A percentile compares a stretch with the other conserved stretches of the same genome.
phyloP scores from a whole-genome alignment of 2,113 vertebrate genomes.

The Paracanthobrama guichenoti region DNA sequence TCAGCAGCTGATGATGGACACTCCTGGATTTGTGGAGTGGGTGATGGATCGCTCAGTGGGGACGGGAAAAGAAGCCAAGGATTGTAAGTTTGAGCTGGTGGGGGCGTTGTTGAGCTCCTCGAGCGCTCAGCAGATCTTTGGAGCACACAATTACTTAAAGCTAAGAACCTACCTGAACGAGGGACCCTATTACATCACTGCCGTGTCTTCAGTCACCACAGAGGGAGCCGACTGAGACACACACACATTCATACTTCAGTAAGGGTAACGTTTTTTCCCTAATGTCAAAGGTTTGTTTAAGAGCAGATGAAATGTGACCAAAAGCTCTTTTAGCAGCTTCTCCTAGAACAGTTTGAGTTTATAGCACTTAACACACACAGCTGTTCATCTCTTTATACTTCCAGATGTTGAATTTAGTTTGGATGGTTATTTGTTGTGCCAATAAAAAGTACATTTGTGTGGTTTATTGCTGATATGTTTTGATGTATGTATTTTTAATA shows the following conservation, averaged over 20 bases:
- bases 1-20: slow-evolving; percentile 88
- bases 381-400: not conserved
- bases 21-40: slow-evolving; percentile 93
- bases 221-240: slow-evolving; percentile 85
- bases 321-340: not conserved
- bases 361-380: not conserved
- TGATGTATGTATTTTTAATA: not conserved
- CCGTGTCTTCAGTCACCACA: slow-evolving; percentile 82
- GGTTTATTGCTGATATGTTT: not conserved
- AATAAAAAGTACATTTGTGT: not conserved
- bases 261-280: not conserved
- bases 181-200: slow-evolving; percentile 89
- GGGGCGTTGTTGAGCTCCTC: slow-evolving; percentile 85
- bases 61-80: slow-evolving; percentile 88
- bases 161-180: slow-evolving; percentile 87
- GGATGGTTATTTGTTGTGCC: not conserved
- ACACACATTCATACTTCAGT: not conserved
- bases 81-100: slow-evolving; percentile 93
- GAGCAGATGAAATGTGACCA: not conserved
- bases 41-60: slow-evolving; percentile 88
- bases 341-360: not conserved
- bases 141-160: slow-evolving; percentile 87
- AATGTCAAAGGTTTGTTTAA: not conserved
- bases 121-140: slow-evolving; percentile 81
- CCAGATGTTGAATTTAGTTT: not conserved